These are phyloP conservation scores for Galaxea fascicularis DNA, from an alignment of 92 coral and sea anemone species.

Conservation along the genomic window DNA sequence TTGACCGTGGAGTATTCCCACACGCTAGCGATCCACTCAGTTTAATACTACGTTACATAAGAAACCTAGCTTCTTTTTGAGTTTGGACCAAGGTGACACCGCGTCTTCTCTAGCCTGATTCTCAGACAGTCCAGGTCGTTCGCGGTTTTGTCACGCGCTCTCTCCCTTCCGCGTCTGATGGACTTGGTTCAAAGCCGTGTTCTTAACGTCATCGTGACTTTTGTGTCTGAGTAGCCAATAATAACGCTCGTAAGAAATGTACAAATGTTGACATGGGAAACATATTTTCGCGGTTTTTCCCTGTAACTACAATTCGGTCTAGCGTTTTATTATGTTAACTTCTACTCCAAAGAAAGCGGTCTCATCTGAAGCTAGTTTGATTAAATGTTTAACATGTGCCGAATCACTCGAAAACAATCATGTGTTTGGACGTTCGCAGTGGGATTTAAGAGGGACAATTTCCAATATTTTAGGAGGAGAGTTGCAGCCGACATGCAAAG, in stretches of 20 bases:
- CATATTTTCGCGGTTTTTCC: background rate
- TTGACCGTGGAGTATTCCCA: conserved; percentile 10
- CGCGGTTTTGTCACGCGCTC: too few relatives aligned
- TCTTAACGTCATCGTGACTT: background rate
- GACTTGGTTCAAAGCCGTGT: background rate
- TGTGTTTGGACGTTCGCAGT: conserved; percentile 39
- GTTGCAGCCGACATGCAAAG: conserved; percentile 8
- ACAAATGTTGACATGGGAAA: background rate
- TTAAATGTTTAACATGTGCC: conserved; percentile 29
- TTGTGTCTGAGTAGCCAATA: background rate
- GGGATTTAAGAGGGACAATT: conserved; percentile 48
- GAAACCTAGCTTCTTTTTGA: too few relatives aligned
- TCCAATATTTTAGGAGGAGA: conserved; percentile 40
- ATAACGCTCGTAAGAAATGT: background rate
- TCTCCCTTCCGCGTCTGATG: conserved; percentile 3
- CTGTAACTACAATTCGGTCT: background rate
- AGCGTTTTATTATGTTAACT: conserved; percentile 1
- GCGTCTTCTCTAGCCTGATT: too few relatives aligned
- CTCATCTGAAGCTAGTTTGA: background rate
- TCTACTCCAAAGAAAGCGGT: conserved; percentile 6
- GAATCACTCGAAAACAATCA: conserved; percentile 2
- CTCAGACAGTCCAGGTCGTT: background rate
- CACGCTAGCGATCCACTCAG: conserved; percentile 10
- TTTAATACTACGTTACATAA: background rate
- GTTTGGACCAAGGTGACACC: too few relatives aligned